These are phyloP conservation scores for Drosophila biarmipes DNA, from an alignment of 1,140 invertebrate genomes.

Conservation along the genomic window DNA sequence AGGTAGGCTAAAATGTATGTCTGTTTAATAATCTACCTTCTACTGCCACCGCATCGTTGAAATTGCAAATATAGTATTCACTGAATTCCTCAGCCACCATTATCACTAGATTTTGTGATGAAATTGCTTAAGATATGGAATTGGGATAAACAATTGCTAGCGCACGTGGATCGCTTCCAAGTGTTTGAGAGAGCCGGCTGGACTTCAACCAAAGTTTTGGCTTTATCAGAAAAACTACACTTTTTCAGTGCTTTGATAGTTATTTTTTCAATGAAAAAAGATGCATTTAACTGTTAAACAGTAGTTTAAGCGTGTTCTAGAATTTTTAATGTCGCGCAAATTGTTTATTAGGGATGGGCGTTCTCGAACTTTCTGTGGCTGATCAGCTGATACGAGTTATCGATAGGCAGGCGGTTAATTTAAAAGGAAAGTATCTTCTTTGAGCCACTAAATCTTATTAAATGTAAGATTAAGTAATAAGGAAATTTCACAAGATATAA, in stretches of 20 bases:
- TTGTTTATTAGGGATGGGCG: slow-evolving; percentile 17
- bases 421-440: not conserved
- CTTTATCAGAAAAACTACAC: not conserved
- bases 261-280: not conserved
- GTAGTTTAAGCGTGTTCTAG: not conserved
- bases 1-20: not conserved
- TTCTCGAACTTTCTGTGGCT: not conserved
- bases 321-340: not conserved
- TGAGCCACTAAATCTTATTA: no score
- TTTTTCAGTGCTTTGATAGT: no score
- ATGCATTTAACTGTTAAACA: not conserved
- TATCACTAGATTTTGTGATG: slow-evolving; percentile 17
- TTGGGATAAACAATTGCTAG: slow-evolving; percentile 17
- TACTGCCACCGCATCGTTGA: slow-evolving; percentile 46
- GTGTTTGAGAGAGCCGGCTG: slow-evolving; percentile 6
- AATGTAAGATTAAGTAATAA: no score
- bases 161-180: slow-evolving; percentile 29
- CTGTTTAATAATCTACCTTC: slow-evolving; percentile 21
- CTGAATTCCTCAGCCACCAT: slow-evolving; percentile 56
- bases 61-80: slow-evolving; percentile 67
- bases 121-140: slow-evolving; percentile 2
- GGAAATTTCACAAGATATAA: no score
- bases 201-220: accelerated
- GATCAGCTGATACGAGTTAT: not conserved
- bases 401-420: not conserved